Evolutionary conservation across 1,140 invertebrate species (phyloP).

Genomic region (Steinernema khuongi): DNA sequence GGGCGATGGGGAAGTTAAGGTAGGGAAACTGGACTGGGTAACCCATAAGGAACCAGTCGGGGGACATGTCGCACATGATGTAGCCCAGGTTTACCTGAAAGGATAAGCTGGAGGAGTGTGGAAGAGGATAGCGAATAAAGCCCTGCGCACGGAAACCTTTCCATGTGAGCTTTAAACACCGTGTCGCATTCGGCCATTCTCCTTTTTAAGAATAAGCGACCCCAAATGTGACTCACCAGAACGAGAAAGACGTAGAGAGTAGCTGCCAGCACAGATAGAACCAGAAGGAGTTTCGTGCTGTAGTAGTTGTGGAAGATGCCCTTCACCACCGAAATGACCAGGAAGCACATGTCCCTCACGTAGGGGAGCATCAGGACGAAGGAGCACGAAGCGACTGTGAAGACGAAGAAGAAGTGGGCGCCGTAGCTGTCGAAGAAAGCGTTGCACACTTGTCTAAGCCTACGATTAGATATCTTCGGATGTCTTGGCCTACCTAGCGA

Average conservation of each 20-base stretch:
- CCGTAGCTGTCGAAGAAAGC: slow-evolving; percentile 8
- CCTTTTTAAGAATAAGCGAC: too few species aligned
- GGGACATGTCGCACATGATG: slow-evolving; percentile 4
- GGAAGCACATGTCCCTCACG: neutral
- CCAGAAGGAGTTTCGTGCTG: neutral
- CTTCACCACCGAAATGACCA: neutral
- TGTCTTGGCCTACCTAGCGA: neutral
- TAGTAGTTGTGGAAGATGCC: neutral
- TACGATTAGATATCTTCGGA: too few species aligned
- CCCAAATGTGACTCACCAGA: too few species aligned
- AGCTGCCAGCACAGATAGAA: neutral
- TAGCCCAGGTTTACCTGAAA: neutral
- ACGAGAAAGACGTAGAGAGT: neutral
- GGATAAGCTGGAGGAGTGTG: too few species aligned
- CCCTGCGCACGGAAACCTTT: too few species aligned
- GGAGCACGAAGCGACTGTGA: neutral
- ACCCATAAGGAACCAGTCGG: neutral
- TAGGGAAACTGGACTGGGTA: neutral
- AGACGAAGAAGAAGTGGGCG: neutral
- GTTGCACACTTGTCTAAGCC: slow-evolving; percentile 12
- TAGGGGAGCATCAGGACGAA: neutral
- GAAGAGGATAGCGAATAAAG: too few species aligned
- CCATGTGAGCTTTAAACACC: too few species aligned
- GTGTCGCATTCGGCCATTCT: too few species aligned
- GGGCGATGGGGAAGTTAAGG: neutral